These are phyloP conservation scores for Pangasius macronema DNA, from an alignment of 2,797 vertebrate genomes.

Conservation along the genomic window DNA sequence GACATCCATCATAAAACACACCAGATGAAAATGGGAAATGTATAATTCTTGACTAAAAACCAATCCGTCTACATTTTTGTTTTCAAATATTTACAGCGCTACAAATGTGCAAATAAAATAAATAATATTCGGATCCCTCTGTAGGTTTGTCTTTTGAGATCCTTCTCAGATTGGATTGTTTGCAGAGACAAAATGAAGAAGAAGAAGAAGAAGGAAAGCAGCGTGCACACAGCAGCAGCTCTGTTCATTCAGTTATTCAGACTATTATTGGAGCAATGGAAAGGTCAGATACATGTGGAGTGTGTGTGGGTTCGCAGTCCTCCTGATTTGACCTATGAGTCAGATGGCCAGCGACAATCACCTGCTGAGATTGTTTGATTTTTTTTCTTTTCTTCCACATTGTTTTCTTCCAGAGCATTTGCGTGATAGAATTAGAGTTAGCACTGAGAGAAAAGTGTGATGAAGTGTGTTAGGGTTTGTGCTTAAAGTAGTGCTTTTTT, in stretches of 20 bases:
- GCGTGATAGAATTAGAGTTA: background rate
- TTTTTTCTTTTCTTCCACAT: background rate
- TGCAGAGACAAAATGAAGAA: constrained; percentile 5
- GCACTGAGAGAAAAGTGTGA: constrained; percentile 9
- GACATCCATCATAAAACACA: background rate
- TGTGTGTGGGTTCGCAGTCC: constrained; percentile 30
- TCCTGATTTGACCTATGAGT: constrained; percentile 46
- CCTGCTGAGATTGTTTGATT: constrained; percentile 43
- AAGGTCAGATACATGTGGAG: constrained; percentile 46
- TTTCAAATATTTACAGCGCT: background rate
- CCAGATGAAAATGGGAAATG: background rate
- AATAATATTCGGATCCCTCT: background rate
- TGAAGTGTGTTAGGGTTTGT: background rate
- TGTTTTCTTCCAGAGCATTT: constrained; percentile 11
- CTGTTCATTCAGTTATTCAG: constrained; percentile 26
- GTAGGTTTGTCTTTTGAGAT: background rate
- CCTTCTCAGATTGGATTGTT: background rate
- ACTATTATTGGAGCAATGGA: constrained; percentile 42
- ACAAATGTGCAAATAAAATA: background rate
- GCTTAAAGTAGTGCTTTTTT: background rate
- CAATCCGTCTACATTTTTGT: background rate
- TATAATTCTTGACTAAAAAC: background rate
- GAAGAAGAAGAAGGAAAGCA: background rate
- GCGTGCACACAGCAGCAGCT: constrained; percentile 13
- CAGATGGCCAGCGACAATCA: constrained; percentile 36